Conservation (phyloP, 2,113 vertebrate genomes). For the Glaucidium brasilianum region DNA sequence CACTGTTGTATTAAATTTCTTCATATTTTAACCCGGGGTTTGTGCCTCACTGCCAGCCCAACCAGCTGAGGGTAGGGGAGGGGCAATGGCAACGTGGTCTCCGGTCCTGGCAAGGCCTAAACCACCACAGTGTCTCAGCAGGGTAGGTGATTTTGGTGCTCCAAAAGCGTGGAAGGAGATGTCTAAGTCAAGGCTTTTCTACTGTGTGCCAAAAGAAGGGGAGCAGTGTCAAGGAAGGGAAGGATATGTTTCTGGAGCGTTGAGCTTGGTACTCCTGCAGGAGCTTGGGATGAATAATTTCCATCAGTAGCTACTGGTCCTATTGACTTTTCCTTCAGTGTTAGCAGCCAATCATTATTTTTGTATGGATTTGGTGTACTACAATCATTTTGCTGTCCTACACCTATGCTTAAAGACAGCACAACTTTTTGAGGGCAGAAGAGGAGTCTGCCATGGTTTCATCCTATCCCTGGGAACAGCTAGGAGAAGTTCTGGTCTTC, state of each 20-base stretch:
- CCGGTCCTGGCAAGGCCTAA: no score
- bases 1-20: no score
- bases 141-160: not conserved
- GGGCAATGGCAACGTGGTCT: no score
- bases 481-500: not conserved
- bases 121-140: no score
- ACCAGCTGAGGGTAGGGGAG: no score
- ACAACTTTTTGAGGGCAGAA: not conserved
- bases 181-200: not conserved
- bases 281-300: not conserved
- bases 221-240: not conserved
- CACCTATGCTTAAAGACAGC: not conserved
- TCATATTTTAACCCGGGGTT: no score
- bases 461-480: not conserved
- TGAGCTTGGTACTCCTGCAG: not conserved
- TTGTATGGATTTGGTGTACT: not conserved
- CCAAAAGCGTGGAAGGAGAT: not conserved
- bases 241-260: not conserved
- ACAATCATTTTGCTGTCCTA: not conserved
- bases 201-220: not conserved
- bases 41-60: no score
- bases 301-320: not conserved
- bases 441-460: not conserved
- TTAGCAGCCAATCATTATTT: not conserved
- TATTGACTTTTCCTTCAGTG: not conserved